Conservation (phyloP, 2,113 vertebrate species). For the Delphinus delphis region DNA sequence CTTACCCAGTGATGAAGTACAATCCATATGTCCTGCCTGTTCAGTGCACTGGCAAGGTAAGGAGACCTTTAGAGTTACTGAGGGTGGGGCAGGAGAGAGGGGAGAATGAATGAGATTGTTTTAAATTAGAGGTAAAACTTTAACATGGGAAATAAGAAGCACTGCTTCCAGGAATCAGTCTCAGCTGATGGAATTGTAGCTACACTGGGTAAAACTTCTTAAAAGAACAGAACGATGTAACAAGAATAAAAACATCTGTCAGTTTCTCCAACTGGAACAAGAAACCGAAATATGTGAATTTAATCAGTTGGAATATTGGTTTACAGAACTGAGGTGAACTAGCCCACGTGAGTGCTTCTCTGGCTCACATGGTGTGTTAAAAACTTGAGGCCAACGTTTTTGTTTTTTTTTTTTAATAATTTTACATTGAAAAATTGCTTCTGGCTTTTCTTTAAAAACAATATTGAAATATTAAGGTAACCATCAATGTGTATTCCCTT, state of each 20-base stretch:
- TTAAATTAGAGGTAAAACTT: neutral
- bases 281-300: neutral
- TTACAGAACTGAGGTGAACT: neutral
- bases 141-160: neutral
- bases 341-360: neutral
- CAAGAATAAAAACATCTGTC: neutral
- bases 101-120: neutral
- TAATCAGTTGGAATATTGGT: neutral
- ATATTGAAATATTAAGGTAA: neutral
- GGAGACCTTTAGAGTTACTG: neutral
- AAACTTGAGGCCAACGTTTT: neutral
- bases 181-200: neutral
- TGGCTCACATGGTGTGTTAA: neutral
- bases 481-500: neutral
- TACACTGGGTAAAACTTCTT: neutral
- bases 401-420: neutral
- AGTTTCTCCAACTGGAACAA: neutral
- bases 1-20: conserved; percentile 74
- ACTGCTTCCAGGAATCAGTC: neutral
- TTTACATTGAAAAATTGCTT: neutral
- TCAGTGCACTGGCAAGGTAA: conserved; percentile 91
- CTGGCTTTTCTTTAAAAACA: neutral
- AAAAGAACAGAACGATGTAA: neutral
- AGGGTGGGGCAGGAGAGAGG: fast-evolving
- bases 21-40: conserved; percentile 87